Evolutionary conservation across 2,797 vertebrate genomes (phyloP), one percentile per base, ranked within the genome.

Genomic region (Neoniphon sammara): DNA sequence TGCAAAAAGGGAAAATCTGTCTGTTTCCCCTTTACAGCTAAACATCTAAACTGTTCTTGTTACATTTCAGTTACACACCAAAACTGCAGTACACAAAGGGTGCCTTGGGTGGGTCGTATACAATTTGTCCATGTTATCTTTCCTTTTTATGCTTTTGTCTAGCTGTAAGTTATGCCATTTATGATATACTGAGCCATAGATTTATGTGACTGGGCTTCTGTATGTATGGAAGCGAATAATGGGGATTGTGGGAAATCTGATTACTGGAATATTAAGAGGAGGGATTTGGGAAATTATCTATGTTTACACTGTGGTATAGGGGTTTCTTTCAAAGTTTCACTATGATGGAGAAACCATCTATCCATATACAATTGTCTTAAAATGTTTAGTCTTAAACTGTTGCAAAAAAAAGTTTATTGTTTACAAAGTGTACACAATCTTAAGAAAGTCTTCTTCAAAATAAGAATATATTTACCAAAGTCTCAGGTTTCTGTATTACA

Each of bases 391-490:
- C 74, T 81, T 76, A 81, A 56, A 83, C 61, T 79, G 82, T 87
- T 78, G 78, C 30, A 72, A 66, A 69, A 58, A 18, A 71, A 63
- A 66, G 59, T 88, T 75, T 81, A 81, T 78, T 85, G 82, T 85
- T 82, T 44, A 64, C 53, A 79, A 77, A 73, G 77, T 88, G 86
- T 87, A 79, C 83, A 88, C 53, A 62, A 66, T 15, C 52, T 62
- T 76, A 76, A 73, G 42, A 80, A 83, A 75, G 64, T 83, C 53
- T 77, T 79, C 71, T 9, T 77, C 42, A 82, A 78, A 77, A 42
- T 10, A 58, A 73, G 1, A 83, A 84, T 88, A 87, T 88, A 82
- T 87, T 87, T 85, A 82, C 82, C 57, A 75, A 75, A 56, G n/a
- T 58, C 10, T 70, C 18, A 0, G 9, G 27, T n/a, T 63, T 65